A percentile compares a stretch with the other conserved stretches of the same genome.
Evolutionary conservation across 2,113 vertebrate genomes (phyloP).

Genomic region (Neolamprologus ventralis): DNA sequence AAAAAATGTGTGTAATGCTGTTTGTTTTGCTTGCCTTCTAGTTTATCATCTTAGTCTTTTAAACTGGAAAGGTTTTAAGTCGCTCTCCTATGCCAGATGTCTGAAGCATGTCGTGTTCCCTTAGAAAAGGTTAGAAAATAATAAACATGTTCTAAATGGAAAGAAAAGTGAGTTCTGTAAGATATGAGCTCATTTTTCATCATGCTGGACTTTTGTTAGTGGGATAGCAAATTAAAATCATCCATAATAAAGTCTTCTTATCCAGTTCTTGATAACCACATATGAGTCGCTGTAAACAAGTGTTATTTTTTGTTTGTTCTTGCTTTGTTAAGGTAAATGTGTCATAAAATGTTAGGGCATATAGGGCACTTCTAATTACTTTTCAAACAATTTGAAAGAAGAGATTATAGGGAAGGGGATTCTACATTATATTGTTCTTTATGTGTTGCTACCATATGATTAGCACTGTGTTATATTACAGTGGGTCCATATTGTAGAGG

Average conservation of each 20-base stretch:
- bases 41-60: not conserved
- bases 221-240: not conserved
- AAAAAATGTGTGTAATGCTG: not conserved
- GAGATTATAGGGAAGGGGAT: too few relatives aligned
- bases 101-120: not conserved
- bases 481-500: not conserved
- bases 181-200: not conserved
- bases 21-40: not conserved
- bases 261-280: not conserved
- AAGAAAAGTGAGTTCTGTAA: not conserved
- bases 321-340: not conserved
- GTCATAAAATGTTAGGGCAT: not conserved
- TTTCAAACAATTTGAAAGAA: not conserved
- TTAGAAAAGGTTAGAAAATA: not conserved
- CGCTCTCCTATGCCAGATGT: not conserved
- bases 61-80: not conserved
- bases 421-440: not conserved
- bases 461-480: not conserved
- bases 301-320: not conserved
- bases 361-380: not conserved
- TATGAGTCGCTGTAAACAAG: not conserved
- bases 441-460: not conserved
- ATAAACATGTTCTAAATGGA: not conserved
- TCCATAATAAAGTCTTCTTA: not conserved
- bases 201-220: not conserved